Evolutionary conservation across 2,113 vertebrate species (phyloP).

Genomic region (Colistium nudipinnis): DNA sequence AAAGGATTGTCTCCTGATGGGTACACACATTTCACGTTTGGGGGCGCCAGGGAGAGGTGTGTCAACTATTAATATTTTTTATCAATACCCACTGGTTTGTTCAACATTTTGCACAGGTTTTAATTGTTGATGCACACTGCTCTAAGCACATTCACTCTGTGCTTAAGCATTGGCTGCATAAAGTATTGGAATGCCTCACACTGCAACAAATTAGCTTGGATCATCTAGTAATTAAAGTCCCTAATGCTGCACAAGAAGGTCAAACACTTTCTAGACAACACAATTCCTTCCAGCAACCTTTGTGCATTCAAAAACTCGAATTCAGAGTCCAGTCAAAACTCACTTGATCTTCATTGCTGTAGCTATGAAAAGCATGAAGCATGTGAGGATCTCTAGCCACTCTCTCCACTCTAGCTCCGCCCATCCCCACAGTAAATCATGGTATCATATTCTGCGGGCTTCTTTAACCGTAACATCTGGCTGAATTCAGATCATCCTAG

Average conservation of each 20-base stretch:
- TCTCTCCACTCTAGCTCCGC: background rate
- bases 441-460: slow-evolving; percentile 14
- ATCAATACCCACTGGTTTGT: too few relatives aligned
- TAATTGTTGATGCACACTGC: too few relatives aligned
- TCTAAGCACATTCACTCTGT: too few relatives aligned
- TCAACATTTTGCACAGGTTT: too few relatives aligned
- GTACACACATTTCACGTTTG: too few relatives aligned
- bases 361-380: background rate
- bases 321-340: background rate
- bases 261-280: background rate
- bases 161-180: background rate
- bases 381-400: background rate
- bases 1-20: background rate
- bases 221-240: background rate
- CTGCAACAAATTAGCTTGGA: background rate
- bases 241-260: background rate
- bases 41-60: too few relatives aligned
- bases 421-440: slow-evolving; percentile 9
- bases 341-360: background rate
- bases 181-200: background rate
- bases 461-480: slow-evolving; percentile 48
- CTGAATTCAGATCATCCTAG: slow-evolving; percentile 45
- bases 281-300: background rate
- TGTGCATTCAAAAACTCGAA: background rate
- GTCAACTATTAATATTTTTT: too few relatives aligned